Conservation (phyloP, 2,888 invertebrate genomes). For the Sepiola atlantica region DNA sequence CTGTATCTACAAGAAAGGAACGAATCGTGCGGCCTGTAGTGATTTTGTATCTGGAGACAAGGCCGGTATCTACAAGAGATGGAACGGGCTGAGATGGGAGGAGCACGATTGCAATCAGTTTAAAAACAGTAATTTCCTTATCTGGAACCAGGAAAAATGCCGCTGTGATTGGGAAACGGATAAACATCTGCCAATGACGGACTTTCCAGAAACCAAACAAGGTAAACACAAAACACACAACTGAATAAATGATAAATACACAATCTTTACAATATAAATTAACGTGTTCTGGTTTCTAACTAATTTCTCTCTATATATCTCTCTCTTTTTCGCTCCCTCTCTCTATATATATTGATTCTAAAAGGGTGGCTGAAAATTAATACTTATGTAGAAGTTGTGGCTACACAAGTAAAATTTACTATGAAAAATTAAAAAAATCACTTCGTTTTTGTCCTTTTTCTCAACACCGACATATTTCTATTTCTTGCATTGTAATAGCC, state of each 20-base stretch:
- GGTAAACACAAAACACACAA: not conserved
- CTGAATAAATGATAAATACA: not conserved
- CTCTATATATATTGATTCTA: too few relatives aligned
- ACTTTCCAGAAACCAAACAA: not conserved
- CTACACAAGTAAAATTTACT: too few relatives aligned
- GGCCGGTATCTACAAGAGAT: not conserved
- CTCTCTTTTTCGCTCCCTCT: not conserved
- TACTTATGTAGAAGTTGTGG: too few relatives aligned
- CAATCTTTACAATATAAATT: not conserved
- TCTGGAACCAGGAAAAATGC: slow-evolving; percentile 46
- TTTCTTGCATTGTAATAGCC: too few relatives aligned
- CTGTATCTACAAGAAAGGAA: not conserved
- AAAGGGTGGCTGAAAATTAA: too few relatives aligned
- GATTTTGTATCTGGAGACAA: not conserved
- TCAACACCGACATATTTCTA: too few relatives aligned
- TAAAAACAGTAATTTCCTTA: not conserved
- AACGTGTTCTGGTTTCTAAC: not conserved
- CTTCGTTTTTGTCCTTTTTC: too few relatives aligned
- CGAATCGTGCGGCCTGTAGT: not conserved
- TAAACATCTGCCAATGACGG: not conserved
- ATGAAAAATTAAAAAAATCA: too few relatives aligned
- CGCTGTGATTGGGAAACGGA: slow-evolving; percentile 36
- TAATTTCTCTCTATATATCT: too few relatives aligned
- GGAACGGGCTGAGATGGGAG: slow-evolving; percentile 40
- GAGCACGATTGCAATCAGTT: slow-evolving; percentile 20